A percentile compares a stretch with the other conserved stretches of the same genome.
phyloP scores from a whole-genome alignment of 2,888 invertebrate species.

The Sinelater perroti region DNA sequence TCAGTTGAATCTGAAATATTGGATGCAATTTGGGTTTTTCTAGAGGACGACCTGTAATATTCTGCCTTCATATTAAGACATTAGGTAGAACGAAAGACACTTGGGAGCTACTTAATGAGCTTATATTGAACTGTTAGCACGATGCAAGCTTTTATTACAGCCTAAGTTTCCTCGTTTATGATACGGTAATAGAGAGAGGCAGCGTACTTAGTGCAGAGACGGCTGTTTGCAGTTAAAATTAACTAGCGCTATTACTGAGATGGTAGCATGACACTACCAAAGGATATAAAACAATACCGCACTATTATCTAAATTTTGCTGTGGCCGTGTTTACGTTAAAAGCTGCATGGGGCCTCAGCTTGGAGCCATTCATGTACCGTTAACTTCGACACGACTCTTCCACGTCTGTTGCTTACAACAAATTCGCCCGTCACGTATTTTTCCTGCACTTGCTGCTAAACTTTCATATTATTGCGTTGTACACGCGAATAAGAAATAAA shows the following conservation, averaged over 20 bases:
- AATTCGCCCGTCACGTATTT: too few relatives aligned
- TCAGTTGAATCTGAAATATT: not conserved
- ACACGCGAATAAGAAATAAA: too few relatives aligned
- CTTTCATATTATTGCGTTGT: too few relatives aligned
- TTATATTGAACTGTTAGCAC: slow-evolving; percentile 21
- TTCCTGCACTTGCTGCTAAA: too few relatives aligned
- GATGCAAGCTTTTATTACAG: slow-evolving; percentile 17
- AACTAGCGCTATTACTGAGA: slow-evolving; percentile 17
- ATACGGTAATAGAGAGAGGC: slow-evolving; percentile 21
- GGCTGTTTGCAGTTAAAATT: slow-evolving; percentile 23
- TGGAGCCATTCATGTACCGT: slow-evolving; percentile 3
- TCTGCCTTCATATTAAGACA: slow-evolving; percentile 1
- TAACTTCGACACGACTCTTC: not conserved
- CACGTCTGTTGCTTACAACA: too few relatives aligned
- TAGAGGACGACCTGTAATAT: not conserved
- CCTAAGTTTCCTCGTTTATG: slow-evolving; percentile 24
- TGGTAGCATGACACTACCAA: slow-evolving; percentile 14
- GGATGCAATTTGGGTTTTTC: not conserved
- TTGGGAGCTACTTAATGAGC: slow-evolving; percentile 8
- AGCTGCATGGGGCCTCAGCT: not conserved
- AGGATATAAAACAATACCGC: slow-evolving; percentile 18
- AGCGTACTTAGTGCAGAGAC: slow-evolving; percentile 15
- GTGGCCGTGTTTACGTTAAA: slow-evolving; percentile 4
- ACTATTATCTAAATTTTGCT: slow-evolving; percentile 18
- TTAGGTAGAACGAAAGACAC: slow-evolving; percentile 7